Evolutionary conservation across 2,113 vertebrate genomes (phyloP).

Genomic region (Neopipo cinnamomea): DNA sequence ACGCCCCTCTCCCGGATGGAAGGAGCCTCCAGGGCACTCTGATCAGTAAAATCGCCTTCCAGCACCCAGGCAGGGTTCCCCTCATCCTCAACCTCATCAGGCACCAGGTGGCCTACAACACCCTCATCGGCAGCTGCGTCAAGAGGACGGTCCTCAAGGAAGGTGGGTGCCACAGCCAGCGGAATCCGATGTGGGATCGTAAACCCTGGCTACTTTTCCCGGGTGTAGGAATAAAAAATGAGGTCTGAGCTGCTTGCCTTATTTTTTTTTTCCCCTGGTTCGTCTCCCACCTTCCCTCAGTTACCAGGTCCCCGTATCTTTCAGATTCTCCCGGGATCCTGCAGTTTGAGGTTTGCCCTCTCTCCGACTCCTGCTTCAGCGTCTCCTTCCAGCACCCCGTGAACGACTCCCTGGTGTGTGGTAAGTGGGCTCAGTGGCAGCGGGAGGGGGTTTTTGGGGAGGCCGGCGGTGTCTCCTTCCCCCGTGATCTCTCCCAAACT

Average conservation of each 20-base stretch:
- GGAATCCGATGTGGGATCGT: rapidly evolving
- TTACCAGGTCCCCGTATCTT: not conserved
- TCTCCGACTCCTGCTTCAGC: slow-evolving; percentile 93
- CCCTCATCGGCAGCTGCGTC: slow-evolving; percentile 93
- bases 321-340: slow-evolving; percentile 91
- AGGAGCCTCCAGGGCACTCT: slow-evolving; percentile 88
- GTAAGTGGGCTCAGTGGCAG: slow-evolving; percentile 74
- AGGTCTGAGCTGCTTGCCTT: not conserved
- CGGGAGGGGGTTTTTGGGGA: not conserved
- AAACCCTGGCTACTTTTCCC: not conserved
- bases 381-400: slow-evolving; percentile 98
- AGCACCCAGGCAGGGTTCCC: slow-evolving; percentile 92
- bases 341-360: slow-evolving; percentile 97
- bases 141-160: slow-evolving; percentile 91
- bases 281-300: not conserved
- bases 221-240: not conserved
- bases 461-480: not conserved
- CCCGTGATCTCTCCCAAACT: not conserved
- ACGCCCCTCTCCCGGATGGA: slow-evolving; percentile 93
- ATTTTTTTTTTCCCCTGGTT: not conserved
- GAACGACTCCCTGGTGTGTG: slow-evolving; percentile 96
- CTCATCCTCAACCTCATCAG: slow-evolving; percentile 88
- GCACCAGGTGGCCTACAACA: slow-evolving; percentile 95
- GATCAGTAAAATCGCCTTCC: slow-evolving; percentile 92
- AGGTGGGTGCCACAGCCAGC: slow-evolving; percentile 64